Evolutionary conservation across 2,797 vertebrate genomes (phyloP), one percentile per base, ranked within the genome.

Genomic region (Coreius guichenoti): DNA sequence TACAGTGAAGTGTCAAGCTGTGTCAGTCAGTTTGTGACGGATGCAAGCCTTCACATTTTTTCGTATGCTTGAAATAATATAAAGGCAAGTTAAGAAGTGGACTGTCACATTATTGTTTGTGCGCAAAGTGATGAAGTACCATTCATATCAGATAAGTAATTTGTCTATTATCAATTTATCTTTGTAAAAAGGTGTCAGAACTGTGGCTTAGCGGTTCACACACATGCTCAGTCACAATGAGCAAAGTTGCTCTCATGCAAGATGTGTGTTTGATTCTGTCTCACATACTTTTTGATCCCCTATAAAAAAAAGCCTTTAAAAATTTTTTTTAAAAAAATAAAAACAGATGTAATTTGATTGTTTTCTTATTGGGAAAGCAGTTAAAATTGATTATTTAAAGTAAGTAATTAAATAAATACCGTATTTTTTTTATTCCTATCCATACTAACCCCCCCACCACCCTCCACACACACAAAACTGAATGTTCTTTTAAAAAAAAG

Each of bases 61-160:
- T 19, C 21, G 14, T 51, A 43, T 33, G 72, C 21, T 51, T 5
- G 8, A 11, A 63, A 75, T 74, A 39, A 54, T 51, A 83, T 39
- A 39, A 83, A 75, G 58, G 58, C 29, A 8, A 21, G 58, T 74
- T 81, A 54, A 36, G 54, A 47, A 65, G 72, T 26, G 21, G 58
- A 49, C 49, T 51, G 58, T 83, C 47, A 77, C 61, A 68, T 68
- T 68, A 56, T 56, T 83, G 58, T 76, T 33, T 77, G 61, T 67
- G 58, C 12, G 33, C n/a, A 65, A 67, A n/a, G 11, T 43, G 23
- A 65, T 65, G 76, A 79, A 47, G 17, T 13, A 7, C 36, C 39
- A 47, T 65, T 79, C n/a, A 47, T 26, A 65, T 29, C n/a, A 31
- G 39, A 29, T 26, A 79, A 17, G 77, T 21, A 47, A 65, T 65